Evolutionary conservation across 2,797 vertebrate genomes (phyloP).

Genomic region (Zalophus californianus): DNA sequence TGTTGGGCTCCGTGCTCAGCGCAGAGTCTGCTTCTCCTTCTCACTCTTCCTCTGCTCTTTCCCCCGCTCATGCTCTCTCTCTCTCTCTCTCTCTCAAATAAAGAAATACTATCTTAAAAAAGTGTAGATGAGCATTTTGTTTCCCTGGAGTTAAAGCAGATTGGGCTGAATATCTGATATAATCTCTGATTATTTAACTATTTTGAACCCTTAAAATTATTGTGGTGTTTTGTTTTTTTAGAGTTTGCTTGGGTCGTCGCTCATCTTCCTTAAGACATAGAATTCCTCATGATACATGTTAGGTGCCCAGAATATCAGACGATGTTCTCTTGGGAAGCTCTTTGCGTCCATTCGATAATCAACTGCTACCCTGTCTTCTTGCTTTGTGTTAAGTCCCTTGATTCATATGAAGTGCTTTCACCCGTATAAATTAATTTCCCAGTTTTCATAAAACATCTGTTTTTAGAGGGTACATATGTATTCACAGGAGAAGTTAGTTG

Average conservation of each 20-base stretch:
- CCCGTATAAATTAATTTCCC: background rate
- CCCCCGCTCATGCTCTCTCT: background rate
- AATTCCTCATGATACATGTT: background rate
- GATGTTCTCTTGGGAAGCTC: background rate
- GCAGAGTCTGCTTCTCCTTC: background rate
- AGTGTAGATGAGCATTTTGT: background rate
- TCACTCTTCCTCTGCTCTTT: background rate
- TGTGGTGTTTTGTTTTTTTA: background rate
- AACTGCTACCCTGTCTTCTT: background rate
- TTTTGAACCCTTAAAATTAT: constrained; percentile 45
- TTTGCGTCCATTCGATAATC: background rate
- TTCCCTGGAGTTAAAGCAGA: background rate
- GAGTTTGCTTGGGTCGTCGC: background rate
- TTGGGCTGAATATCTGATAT: background rate
- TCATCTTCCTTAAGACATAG: background rate
- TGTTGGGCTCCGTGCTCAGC: background rate
- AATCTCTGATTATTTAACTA: background rate
- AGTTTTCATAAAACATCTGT: constrained; percentile 23
- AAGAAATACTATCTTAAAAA: background rate
- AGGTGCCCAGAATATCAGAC: background rate
- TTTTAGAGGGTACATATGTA: background rate
- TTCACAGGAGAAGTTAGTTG: background rate
- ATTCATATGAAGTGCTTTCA: background rate
- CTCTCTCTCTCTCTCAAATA: background rate
- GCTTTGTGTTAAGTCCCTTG: background rate